Conservation (phyloP, 2,888 invertebrate genomes). For the Heliconius ismenius region DNA sequence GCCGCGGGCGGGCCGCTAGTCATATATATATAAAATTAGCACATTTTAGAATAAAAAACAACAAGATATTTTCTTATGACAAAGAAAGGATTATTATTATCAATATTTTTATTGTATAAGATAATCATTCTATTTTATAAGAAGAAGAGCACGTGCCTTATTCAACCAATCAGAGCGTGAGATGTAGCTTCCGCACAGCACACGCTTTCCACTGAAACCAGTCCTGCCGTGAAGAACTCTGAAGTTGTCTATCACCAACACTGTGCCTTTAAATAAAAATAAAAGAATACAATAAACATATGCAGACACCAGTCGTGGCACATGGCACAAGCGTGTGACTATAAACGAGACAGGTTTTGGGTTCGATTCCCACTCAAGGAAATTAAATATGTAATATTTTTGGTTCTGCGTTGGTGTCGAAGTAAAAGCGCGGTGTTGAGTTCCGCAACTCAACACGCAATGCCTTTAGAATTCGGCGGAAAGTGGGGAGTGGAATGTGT, state of each 20-base stretch:
- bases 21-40: no score
- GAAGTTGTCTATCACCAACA: slow-evolving; percentile 90
- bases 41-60: background rate
- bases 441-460: no score
- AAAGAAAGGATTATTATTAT: background rate
- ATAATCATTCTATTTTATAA: slow-evolving; percentile 59
- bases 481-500: no score
- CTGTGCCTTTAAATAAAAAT: slow-evolving; percentile 76
- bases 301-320: no score
- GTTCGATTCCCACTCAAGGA: no score
- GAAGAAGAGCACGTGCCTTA: slow-evolving; percentile 76
- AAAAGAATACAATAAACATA: background rate
- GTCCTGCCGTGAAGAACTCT: slow-evolving; percentile 88
- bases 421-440: no score
- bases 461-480: no score
- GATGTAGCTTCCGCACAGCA: slow-evolving; percentile 87
- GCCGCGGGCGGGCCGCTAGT: no score
- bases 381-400: no score
- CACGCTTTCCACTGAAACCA: slow-evolving; percentile 85
- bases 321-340: no score
- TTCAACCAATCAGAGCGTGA: slow-evolving; percentile 86
- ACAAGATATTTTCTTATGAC: background rate
- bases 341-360: no score
- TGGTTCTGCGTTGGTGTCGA: no score
- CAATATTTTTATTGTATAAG: background rate